Conservation (phyloP, 2,797 vertebrate species). For the Schizothorax lantsangensis region DNA sequence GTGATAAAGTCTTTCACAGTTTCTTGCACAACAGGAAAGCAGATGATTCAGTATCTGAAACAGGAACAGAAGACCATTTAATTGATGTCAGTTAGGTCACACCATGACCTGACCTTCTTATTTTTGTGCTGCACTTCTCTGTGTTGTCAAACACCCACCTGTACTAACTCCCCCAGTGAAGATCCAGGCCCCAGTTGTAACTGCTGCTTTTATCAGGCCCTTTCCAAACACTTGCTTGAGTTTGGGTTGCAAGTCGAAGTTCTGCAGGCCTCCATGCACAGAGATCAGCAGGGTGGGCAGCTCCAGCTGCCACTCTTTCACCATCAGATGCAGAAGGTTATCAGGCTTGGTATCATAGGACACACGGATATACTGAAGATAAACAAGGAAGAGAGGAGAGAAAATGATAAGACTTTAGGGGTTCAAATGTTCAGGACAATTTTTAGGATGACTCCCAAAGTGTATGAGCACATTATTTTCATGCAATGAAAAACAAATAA, state of each 20-base stretch:
- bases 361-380: conserved; percentile 89
- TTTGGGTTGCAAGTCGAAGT: conserved; percentile 95
- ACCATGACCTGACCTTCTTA: neutral
- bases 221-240: conserved; percentile 98
- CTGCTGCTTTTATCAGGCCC: conserved; percentile 95
- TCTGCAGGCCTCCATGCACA: conserved; percentile 95
- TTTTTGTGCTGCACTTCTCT: neutral
- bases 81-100: neutral
- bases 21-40: conserved; percentile 22
- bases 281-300: conserved; percentile 95
- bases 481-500: neutral
- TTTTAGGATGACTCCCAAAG: neutral
- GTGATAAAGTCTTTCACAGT: neutral
- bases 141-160: conserved; percentile 75
- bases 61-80: neutral
- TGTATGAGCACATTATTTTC: neutral
- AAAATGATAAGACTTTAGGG: neutral
- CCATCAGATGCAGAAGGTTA: conserved; percentile 93
- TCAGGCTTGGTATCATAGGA: conserved; percentile 94
- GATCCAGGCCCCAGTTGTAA: conserved; percentile 98
- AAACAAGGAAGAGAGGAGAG: neutral
- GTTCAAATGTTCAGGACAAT: neutral
- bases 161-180: conserved; percentile 96
- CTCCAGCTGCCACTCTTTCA: conserved; percentile 96
- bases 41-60: conserved; percentile 16